phyloP scores from a whole-genome alignment of 1,140 invertebrate genomes.

The Diplogasteroides magnus region DNA sequence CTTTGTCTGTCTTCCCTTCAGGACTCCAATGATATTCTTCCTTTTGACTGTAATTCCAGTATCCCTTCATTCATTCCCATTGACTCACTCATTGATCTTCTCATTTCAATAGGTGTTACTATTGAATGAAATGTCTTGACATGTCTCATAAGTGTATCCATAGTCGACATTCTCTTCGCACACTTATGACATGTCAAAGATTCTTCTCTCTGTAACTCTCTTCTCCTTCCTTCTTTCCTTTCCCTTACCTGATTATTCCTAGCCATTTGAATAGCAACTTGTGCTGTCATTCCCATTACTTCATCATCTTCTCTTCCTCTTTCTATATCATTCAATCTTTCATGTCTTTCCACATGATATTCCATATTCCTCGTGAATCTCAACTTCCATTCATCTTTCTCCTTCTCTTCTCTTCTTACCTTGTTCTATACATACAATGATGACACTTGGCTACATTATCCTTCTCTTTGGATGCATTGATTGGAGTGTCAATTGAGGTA shows the following conservation, averaged over 20 bases:
- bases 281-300: constrained; percentile 23
- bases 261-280: constrained; percentile 32
- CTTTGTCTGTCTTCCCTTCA: neutral
- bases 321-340: constrained; percentile 22
- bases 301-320: constrained; percentile 16
- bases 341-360: constrained; percentile 26
- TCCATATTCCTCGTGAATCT: constrained; percentile 23
- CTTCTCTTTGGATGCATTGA: too few species aligned
- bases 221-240: constrained; percentile 17
- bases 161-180: too few species aligned
- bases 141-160: neutral
- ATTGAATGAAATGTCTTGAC: neutral
- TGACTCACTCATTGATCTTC: neutral
- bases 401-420: neutral
- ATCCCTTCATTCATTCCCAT: neutral
- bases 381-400: constrained; percentile 10
- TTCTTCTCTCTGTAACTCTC: too few species aligned
- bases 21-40: neutral
- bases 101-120: neutral
- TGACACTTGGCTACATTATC: neutral
- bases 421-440: neutral
- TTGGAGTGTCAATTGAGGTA: too few species aligned
- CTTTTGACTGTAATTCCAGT: neutral
- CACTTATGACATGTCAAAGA: too few species aligned
- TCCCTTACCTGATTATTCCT: constrained; percentile 5